Evolutionary conservation across 2,797 vertebrate species (phyloP).

Genomic region (Peromyscus aztecus): DNA sequence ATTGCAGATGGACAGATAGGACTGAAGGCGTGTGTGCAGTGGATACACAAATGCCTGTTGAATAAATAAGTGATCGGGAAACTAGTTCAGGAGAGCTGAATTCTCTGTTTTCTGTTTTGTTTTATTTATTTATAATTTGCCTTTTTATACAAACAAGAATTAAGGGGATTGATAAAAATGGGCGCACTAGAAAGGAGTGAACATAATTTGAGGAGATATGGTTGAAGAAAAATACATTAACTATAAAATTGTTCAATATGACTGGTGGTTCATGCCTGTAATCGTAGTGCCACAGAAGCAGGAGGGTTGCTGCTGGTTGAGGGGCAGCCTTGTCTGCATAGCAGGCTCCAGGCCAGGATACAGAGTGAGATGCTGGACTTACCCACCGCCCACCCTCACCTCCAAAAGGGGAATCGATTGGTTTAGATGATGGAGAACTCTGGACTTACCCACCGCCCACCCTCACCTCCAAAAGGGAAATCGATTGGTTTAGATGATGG

Average conservation of each 20-base stretch:
- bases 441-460: not conserved
- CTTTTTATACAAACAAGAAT: slow-evolving; percentile 49
- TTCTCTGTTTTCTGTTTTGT: slow-evolving; percentile 47
- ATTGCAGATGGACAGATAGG: slow-evolving; percentile 52
- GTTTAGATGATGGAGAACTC: slow-evolving; percentile 39
- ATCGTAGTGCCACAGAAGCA: not conserved
- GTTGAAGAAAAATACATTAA: slow-evolving; percentile 29
- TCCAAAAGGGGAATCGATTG: not conserved
- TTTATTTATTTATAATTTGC: slow-evolving; percentile 57
- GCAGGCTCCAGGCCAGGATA: not conserved
- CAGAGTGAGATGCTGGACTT: not conserved
- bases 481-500: not conserved
- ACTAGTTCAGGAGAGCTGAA: slow-evolving; percentile 41
- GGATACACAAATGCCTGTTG: slow-evolving; percentile 33
- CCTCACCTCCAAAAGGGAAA: not conserved
- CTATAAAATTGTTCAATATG: not conserved
- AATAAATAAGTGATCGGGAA: slow-evolving; percentile 61
- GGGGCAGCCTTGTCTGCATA: not conserved
- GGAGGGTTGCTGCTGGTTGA: not conserved
- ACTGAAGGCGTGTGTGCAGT: slow-evolving; percentile 57
- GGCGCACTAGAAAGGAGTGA: not conserved
- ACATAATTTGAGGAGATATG: slow-evolving; percentile 41
- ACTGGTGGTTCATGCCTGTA: not conserved
- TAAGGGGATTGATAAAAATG: slow-evolving; percentile 3
- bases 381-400: not conserved